Conservation (phyloP, 2,888 invertebrate species). For the Andrena chrysosceles region DNA sequence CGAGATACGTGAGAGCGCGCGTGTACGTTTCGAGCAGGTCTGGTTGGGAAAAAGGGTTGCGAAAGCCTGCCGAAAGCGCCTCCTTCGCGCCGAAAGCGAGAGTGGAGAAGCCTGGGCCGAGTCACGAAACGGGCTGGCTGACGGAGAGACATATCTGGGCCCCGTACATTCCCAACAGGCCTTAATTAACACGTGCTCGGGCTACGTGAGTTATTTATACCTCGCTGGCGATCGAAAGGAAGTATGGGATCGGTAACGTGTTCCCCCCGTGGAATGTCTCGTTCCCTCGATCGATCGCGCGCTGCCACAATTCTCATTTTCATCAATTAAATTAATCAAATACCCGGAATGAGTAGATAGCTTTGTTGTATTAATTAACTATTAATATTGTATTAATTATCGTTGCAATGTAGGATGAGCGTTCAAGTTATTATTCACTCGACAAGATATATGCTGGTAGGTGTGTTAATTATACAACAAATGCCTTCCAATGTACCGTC, state of each 20-base stretch:
- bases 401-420: neutral
- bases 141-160: slow-evolving; percentile 60
- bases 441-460: neutral
- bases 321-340: neutral
- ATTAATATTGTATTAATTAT: no score
- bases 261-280: slow-evolving; percentile 16
- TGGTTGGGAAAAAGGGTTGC: slow-evolving; percentile 79
- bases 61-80: slow-evolving; percentile 76
- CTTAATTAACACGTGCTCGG: slow-evolving; percentile 62
- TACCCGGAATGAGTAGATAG: no score
- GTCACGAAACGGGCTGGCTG: slow-evolving; percentile 48
- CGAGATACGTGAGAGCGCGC: slow-evolving; percentile 60
- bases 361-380: neutral
- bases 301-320: neutral
- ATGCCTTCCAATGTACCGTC: neutral
- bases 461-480: neutral
- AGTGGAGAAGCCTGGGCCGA: slow-evolving; percentile 62
- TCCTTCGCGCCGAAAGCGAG: slow-evolving; percentile 72
- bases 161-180: slow-evolving; percentile 51
- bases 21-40: slow-evolving; percentile 63
- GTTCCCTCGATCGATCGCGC: slow-evolving; percentile 4
- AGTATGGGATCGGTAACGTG: slow-evolving; percentile 46
- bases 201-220: slow-evolving; percentile 61
- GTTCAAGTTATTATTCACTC: neutral
- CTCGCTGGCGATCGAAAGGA: slow-evolving; percentile 44